A percentile compares a stretch with the other conserved stretches of the same genome.
phyloP scores from a whole-genome alignment of 2,797 vertebrate species.

The Danio albolineatus region DNA sequence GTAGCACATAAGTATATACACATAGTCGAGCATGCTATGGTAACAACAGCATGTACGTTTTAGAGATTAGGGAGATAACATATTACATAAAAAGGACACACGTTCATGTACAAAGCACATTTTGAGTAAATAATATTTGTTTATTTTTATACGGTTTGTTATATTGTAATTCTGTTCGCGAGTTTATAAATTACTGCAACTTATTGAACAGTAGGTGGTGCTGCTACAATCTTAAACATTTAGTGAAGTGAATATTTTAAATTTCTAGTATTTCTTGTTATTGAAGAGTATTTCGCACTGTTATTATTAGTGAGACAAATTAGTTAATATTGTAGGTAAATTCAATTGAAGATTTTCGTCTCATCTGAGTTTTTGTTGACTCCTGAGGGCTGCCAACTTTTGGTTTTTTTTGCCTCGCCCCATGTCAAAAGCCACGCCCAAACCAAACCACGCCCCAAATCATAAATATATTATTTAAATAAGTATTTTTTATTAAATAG shows the following conservation, averaged over 20 bases:
- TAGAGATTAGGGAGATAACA: not conserved
- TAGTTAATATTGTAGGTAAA: not conserved
- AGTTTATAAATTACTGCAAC: not conserved
- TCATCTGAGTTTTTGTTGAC: not conserved
- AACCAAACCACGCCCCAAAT: too few species aligned
- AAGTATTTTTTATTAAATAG: too few species aligned
- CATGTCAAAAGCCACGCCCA: too few species aligned
- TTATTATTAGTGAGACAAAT: not conserved
- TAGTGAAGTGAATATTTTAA: not conserved
- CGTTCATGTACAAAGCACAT: not conserved
- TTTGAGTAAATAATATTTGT: not conserved
- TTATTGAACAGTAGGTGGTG: slow-evolving; percentile 31
- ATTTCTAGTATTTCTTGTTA: not conserved
- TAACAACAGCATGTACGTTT: not conserved
- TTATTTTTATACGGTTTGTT: not conserved
- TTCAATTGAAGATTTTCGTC: not conserved
- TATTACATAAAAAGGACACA: not conserved
- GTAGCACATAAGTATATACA: not conserved
- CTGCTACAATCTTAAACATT: not conserved
- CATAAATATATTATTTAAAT: too few species aligned
- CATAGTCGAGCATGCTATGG: not conserved
- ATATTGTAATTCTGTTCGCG: not conserved
- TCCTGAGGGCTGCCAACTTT: too few species aligned
- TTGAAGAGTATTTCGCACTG: not conserved
- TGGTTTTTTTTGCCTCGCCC: too few species aligned